These are phyloP conservation scores for Platypus cylindrus DNA, from an alignment of 2,888 invertebrate species.

Conservation along the genomic window DNA sequence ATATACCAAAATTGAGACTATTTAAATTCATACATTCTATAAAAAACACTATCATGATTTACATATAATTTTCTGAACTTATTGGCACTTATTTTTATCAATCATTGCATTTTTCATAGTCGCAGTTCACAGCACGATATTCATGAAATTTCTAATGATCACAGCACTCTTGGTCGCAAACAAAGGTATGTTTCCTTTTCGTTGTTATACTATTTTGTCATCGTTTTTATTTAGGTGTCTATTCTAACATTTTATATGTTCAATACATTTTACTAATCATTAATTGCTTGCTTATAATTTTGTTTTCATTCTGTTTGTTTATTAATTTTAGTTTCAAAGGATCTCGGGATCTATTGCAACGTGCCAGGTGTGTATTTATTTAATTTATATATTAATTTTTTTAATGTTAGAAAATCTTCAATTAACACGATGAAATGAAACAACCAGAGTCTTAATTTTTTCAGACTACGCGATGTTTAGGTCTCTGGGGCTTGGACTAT, in stretches of 20 bases:
- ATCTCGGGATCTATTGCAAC: slow-evolving; percentile 43
- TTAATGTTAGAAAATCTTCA: slow-evolving; percentile 11
- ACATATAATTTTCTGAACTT: background rate
- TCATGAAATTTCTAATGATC: slow-evolving; percentile 61
- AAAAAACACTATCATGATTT: background rate
- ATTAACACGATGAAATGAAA: too few relatives aligned
- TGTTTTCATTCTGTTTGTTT: too few relatives aligned
- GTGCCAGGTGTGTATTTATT: slow-evolving; percentile 36
- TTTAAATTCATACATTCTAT: too few relatives aligned
- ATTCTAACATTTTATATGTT: background rate
- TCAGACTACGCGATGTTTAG: too few relatives aligned
- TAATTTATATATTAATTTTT: slow-evolving; percentile 10
- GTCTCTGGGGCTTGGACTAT: too few relatives aligned
- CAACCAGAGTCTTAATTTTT: too few relatives aligned
- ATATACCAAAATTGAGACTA: too few relatives aligned
- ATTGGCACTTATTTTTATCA: background rate
- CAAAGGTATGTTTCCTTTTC: slow-evolving; percentile 41
- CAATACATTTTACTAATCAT: too few relatives aligned
- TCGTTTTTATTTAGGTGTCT: background rate
- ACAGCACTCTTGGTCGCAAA: slow-evolving; percentile 53
- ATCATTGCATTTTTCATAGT: slow-evolving; percentile 31
- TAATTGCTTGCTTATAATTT: too few relatives aligned
- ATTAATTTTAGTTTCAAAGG: slow-evolving; percentile 46
- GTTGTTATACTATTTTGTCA: background rate
- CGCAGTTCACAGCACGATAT: slow-evolving; percentile 67